phyloP scores from a whole-genome alignment of 2,797 vertebrate genomes.

The Sebastes minor region DNA sequence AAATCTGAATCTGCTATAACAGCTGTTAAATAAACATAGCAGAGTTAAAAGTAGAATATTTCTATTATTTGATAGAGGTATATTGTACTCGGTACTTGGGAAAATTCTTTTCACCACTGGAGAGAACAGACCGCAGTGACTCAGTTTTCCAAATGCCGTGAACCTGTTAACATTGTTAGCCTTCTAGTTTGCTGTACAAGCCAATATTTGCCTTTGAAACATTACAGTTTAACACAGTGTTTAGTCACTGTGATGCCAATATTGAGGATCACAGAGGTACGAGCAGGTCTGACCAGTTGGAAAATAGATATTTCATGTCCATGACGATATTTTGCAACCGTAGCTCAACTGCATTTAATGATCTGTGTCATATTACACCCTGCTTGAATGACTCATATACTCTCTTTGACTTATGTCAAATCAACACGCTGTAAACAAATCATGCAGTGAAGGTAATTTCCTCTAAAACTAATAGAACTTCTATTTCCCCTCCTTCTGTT shows the following conservation, averaged over 20 bases:
- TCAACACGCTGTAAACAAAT: constrained; percentile 43
- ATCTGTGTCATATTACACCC: constrained; percentile 34
- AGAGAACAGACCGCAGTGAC: background rate
- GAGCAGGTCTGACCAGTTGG: background rate
- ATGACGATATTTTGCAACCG: constrained; percentile 12
- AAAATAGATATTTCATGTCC: constrained; percentile 28
- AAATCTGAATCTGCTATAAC: background rate
- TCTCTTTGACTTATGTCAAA: constrained; percentile 41
- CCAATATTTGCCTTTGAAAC: constrained; percentile 12
- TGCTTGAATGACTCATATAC: constrained; percentile 34
- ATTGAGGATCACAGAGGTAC: background rate
- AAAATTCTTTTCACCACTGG: background rate
- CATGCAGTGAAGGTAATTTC: constrained; percentile 42
- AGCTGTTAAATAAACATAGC: background rate
- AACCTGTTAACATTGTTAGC: background rate
- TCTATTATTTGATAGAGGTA: no score
- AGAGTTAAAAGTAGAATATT: background rate
- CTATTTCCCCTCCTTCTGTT: constrained; percentile 27
- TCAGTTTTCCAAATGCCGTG: background rate
- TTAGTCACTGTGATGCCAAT: background rate
- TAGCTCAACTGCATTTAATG: constrained; percentile 16
- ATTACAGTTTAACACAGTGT: background rate
- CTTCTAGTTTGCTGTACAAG: background rate
- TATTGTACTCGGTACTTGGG: background rate
- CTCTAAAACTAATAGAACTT: constrained; percentile 45